Conservation (phyloP, 2,888 invertebrate species). For the Aplocera efformata region DNA sequence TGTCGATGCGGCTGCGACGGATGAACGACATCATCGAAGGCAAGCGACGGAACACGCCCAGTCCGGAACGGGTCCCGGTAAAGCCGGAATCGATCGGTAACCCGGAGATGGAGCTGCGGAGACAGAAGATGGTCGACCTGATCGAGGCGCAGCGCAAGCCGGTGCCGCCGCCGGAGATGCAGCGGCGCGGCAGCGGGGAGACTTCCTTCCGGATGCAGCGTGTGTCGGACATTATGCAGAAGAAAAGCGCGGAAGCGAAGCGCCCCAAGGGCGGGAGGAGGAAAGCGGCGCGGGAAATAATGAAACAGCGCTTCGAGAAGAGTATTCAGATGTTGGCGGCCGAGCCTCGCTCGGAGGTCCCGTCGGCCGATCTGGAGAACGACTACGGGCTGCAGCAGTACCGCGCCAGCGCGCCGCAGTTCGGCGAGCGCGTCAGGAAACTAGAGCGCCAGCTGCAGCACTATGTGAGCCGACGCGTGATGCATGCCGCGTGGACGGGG, state of each 20-base stretch:
- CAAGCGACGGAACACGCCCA: slow-evolving; percentile 49
- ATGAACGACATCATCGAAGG: slow-evolving; percentile 67
- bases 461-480: slow-evolving; percentile 67
- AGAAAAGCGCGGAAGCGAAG: slow-evolving; percentile 79
- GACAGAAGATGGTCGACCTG: slow-evolving; percentile 55
- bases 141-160: slow-evolving; percentile 48
- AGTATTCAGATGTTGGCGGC: slow-evolving; percentile 92
- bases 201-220: slow-evolving; percentile 84
- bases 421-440: slow-evolving; percentile 91
- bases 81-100: slow-evolving; percentile 54
- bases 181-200: slow-evolving; percentile 54
- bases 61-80: slow-evolving; percentile 41
- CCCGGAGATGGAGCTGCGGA: slow-evolving; percentile 57
- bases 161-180: slow-evolving; percentile 33
- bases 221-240: slow-evolving; percentile 87
- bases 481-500: slow-evolving; percentile 46
- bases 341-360: slow-evolving; percentile 82
- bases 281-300: slow-evolving; percentile 79
- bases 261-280: slow-evolving; percentile 49
- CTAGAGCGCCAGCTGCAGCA: slow-evolving; percentile 80
- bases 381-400: slow-evolving; percentile 90
- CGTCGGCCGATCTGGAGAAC: slow-evolving; percentile 87
- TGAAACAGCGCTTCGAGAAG: slow-evolving; percentile 91
- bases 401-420: slow-evolving; percentile 90
- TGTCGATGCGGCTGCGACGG: slow-evolving; percentile 52